Conservation (phyloP, 2,888 invertebrate species). For the Heliconius aoede region DNA sequence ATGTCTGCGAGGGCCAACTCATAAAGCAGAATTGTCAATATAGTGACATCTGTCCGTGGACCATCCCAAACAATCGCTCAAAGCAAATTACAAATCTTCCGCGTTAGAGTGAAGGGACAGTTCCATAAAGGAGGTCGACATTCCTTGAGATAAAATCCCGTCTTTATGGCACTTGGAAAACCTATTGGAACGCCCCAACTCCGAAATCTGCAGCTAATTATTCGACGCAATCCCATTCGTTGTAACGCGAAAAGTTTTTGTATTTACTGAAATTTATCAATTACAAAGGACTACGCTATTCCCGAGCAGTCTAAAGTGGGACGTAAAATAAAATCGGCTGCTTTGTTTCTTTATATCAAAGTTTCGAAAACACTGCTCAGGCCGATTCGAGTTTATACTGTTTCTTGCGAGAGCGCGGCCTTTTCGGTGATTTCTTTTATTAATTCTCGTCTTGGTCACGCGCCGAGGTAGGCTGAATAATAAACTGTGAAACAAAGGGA, state of each 20-base stretch:
- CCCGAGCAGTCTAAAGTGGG: slow-evolving; percentile 51
- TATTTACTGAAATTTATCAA: slow-evolving; percentile 73
- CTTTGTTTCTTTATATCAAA: slow-evolving; percentile 72
- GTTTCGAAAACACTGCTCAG: slow-evolving; percentile 69
- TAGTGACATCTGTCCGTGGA: slow-evolving; percentile 75
- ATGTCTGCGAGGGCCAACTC: slow-evolving; percentile 57
- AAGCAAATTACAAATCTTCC: slow-evolving; percentile 72
- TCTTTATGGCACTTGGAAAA: slow-evolving; percentile 62
- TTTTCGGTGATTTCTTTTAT: slow-evolving; percentile 49
- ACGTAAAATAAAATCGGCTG: slow-evolving; percentile 67
- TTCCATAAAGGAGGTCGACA: slow-evolving; percentile 65
- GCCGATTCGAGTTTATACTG: slow-evolving; percentile 60
- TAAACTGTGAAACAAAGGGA: slow-evolving; percentile 76
- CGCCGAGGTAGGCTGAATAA: slow-evolving; percentile 66
- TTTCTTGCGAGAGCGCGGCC: slow-evolving; percentile 38
- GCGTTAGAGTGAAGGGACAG: slow-evolving; percentile 63
- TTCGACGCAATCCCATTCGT: slow-evolving; percentile 57
- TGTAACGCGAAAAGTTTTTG: slow-evolving; percentile 58
- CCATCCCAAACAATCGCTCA: slow-evolving; percentile 74
- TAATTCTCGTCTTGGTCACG: slow-evolving; percentile 52
- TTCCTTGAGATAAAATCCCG: slow-evolving; percentile 63
- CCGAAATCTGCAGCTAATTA: slow-evolving; percentile 67
- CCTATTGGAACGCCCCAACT: slow-evolving; percentile 56
- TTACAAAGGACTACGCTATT: slow-evolving; percentile 65
- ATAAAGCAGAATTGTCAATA: slow-evolving; percentile 77